Conservation (phyloP, 1,140 invertebrate genomes). For the Brachionus paranguensis region DNA sequence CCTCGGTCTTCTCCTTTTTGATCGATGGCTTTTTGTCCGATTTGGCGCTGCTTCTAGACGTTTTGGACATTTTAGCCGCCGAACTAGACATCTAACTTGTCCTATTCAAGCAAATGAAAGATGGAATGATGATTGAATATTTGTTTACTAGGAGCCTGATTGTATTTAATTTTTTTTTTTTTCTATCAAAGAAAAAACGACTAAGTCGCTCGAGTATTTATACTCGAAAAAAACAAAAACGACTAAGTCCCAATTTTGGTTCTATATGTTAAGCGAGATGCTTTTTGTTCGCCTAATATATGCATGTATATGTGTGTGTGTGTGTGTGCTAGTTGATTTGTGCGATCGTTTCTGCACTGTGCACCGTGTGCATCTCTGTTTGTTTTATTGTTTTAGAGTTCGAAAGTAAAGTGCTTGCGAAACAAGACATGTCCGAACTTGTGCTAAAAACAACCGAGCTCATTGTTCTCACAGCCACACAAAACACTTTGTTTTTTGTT, state of each 20-base stretch:
- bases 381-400: background rate
- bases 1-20: background rate
- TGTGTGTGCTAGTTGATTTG: background rate
- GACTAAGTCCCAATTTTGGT: conserved; percentile 36
- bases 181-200: background rate
- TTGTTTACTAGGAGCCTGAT: background rate
- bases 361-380: background rate
- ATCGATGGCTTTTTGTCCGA: background rate
- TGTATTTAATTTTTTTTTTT: background rate
- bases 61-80: background rate
- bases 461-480: background rate
- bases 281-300: background rate
- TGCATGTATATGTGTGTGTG: background rate
- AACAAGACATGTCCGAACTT: background rate
- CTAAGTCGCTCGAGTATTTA: conserved; percentile 29
- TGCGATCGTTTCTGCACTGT: background rate
- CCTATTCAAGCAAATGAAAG: background rate
- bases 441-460: background rate
- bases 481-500: background rate
- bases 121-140: background rate
- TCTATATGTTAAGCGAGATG: background rate
- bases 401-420: background rate
- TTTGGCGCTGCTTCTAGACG: background rate
- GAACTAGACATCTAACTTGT: conserved; percentile 14
- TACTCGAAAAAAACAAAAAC: conserved; percentile 26